Conservation (phyloP, 2,888 invertebrate species). For the Yponomeuta evonymella region DNA sequence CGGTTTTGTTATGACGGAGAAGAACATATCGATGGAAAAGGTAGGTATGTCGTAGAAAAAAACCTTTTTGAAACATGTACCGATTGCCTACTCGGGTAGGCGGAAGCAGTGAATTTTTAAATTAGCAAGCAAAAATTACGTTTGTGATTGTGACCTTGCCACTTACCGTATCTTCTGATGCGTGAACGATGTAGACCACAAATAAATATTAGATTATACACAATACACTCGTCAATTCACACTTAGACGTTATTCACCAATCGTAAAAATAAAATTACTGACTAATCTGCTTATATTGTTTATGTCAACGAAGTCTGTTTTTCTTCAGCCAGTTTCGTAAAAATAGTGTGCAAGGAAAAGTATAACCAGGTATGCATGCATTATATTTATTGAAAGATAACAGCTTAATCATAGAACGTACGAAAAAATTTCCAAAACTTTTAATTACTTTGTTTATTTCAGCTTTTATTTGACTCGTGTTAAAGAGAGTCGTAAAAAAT, state of each 20-base stretch:
- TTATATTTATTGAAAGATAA: too few species aligned
- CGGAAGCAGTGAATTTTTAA: slow-evolving; percentile 13
- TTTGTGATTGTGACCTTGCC: slow-evolving; percentile 18
- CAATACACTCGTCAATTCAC: neutral
- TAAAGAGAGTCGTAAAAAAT: too few species aligned
- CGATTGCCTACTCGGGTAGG: neutral
- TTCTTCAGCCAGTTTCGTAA: neutral
- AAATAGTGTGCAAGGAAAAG: neutral
- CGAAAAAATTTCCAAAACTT: too few species aligned
- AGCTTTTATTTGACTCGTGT: too few species aligned
- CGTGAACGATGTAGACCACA: slow-evolving; percentile 18
- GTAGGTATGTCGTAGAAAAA: slow-evolving; percentile 36
- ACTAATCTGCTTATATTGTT: neutral
- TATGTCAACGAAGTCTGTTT: neutral
- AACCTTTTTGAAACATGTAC: neutral
- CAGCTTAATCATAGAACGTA: too few species aligned
- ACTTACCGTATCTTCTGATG: slow-evolving; percentile 15
- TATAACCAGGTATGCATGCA: too few species aligned
- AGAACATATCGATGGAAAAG: slow-evolving; percentile 44
- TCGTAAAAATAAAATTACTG: too few species aligned
- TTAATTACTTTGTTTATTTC: too few species aligned
- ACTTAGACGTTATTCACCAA: too few species aligned
- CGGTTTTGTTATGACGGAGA: slow-evolving; percentile 58
- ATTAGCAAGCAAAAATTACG: slow-evolving; percentile 3
- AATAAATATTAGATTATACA: slow-evolving; percentile 4